Evolutionary conservation across 2,797 vertebrate genomes (phyloP), one percentile per base, ranked within the genome.

Genomic region (Brachyalestes nurse): DNA sequence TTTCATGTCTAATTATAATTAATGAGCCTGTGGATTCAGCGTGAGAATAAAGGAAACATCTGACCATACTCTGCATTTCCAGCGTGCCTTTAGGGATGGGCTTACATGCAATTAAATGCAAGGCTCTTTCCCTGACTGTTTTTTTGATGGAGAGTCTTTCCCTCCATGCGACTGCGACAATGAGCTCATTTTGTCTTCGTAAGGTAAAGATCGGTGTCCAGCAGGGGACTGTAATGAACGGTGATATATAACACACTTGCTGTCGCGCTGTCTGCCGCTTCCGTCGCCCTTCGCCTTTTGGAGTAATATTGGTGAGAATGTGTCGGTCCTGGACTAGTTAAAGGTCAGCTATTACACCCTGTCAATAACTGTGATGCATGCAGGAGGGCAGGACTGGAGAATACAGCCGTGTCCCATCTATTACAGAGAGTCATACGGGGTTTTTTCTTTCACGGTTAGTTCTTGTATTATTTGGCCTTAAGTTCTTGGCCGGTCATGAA

Each of bases 331-430:
- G 78, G 66, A 72, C 65, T 66, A 64, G 28, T 25, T 72, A 84
- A 84, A 85, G 80, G 82, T 87, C 82, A 84, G 16, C 70, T 51
- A 72, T 80, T 79, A 79, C 78, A 25, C 42, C 19, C 34, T 62
- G 67, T 81, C 71, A 79, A 61, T 71, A 61, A 75, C 79, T 23
- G 51, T 47, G 72, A 71, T 64, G 75, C 40, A 71, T 75, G 58
- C 47, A 79, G 65, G 77, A 71, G 47, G 21, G 47, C 66, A 55
- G 28, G 45, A 77, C 67, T 38, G 47, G 66, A 67, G 38, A 57
- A 47, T 62, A 34, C 57, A 66, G 45, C 72, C 40, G 6, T 76
- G 60, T 17, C 74, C 64, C 75, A 57, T 47, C 69, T 55, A 21
- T 42, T 62, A 53, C 28, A 55, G 34, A 77, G 13, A n/a, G 38